phyloP scores from a whole-genome alignment of 2,113 vertebrate genomes.

The Cyrtonyx montezumae region DNA sequence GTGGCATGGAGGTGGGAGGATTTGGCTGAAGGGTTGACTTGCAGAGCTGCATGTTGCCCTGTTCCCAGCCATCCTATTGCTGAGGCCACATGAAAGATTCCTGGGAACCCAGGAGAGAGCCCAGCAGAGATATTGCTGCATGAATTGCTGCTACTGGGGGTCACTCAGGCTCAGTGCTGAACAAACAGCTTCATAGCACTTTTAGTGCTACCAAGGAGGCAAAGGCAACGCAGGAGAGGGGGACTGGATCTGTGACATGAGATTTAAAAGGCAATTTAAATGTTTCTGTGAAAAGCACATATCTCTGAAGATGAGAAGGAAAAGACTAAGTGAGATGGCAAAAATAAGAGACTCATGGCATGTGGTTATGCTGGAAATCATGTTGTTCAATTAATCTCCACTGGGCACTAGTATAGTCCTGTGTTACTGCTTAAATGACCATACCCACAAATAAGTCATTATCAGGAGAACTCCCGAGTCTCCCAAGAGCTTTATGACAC shows the following conservation, averaged over 20 bases:
- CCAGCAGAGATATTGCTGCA: accelerated
- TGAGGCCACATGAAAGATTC: neutral
- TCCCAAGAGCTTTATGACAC: neutral
- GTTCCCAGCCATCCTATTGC: neutral
- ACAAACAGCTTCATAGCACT: neutral
- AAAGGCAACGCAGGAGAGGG: neutral
- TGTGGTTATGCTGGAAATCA: neutral
- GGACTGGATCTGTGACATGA: neutral
- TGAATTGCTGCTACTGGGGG: neutral
- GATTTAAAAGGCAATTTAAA: neutral
- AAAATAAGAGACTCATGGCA: neutral
- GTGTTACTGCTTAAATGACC: neutral
- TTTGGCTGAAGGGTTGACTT: neutral
- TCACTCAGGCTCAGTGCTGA: accelerated
- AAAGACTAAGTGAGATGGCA: neutral
- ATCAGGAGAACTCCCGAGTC: neutral
- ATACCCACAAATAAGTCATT: neutral
- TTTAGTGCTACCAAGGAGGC: accelerated
- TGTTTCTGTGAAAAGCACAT: neutral
- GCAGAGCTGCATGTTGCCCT: accelerated
- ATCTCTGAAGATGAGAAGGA: neutral
- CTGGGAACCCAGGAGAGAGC: accelerated
- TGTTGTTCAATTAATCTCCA: neutral
- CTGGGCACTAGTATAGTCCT: accelerated
- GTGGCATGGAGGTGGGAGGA: neutral